phyloP scores from a whole-genome alignment of 2,888 invertebrate species.

The Atherix ibis region DNA sequence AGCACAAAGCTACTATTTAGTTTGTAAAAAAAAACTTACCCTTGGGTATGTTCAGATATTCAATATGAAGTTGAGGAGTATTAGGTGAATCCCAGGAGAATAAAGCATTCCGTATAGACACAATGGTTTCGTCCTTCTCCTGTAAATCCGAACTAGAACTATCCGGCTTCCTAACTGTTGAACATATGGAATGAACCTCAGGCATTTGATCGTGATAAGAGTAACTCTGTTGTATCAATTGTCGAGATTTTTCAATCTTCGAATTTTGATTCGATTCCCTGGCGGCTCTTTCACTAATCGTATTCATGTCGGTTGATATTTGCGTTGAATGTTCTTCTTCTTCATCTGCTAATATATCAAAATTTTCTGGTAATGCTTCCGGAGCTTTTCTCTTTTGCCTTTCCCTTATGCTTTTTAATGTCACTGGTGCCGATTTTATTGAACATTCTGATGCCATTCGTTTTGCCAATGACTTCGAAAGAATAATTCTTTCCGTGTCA shows the following conservation, averaged over 20 bases:
- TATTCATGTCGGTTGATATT: not conserved
- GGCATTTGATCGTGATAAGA: conserved; percentile 7
- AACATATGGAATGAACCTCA: no score
- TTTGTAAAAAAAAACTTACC: conserved; percentile 20
- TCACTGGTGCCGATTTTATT: conserved; percentile 4
- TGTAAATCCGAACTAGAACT: conserved; percentile 26
- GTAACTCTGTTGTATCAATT: no score
- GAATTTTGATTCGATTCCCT: conserved; percentile 9
- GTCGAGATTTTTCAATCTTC: conserved; percentile 7
- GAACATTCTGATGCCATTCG: conserved; percentile 6
- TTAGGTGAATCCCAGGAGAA: conserved; percentile 22
- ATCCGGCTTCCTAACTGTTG: conserved; percentile 9
- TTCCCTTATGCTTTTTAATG: conserved; percentile 2
- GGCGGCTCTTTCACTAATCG: not conserved
- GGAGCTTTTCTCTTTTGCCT: not conserved
- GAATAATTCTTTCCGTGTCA: not conserved
- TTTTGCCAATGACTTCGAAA: no score
- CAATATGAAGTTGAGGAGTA: conserved; percentile 18
- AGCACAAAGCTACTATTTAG: no score
- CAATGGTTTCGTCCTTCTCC: conserved; percentile 29
- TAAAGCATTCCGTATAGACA: conserved; percentile 24
- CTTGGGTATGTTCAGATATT: conserved; percentile 31
- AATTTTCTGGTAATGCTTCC: conserved; percentile 1
- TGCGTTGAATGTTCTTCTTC: not conserved
- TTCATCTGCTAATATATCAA: not conserved